A percentile compares a stretch with the other conserved stretches of the same genome.
These are phyloP conservation scores for Pangasius larnaudii DNA, from an alignment of 2,797 vertebrate species.

Conservation along the genomic window DNA sequence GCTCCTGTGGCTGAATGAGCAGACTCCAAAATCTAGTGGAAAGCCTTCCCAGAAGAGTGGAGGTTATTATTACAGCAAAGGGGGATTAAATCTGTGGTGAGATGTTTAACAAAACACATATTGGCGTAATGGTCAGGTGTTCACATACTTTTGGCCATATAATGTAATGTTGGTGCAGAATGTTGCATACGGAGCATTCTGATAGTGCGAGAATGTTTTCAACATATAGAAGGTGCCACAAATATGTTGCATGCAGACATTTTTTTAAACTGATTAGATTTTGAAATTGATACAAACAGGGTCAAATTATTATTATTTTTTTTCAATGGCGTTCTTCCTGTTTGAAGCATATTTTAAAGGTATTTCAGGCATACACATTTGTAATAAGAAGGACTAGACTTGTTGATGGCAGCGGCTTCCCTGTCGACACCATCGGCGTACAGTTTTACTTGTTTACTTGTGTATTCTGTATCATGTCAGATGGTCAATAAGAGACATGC, in stretches of 20 bases:
- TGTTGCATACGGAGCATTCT: not conserved
- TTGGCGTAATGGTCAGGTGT: not conserved
- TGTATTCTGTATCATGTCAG: not conserved
- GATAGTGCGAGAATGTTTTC: no score
- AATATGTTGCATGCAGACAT: not conserved
- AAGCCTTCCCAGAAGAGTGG: not conserved
- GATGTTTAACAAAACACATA: not conserved
- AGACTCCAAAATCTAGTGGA: not conserved
- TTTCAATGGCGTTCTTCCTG: not conserved
- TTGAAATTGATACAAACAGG: not conserved
- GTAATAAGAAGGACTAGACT: not conserved
- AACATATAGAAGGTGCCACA: not conserved
- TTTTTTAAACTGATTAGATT: not conserved
- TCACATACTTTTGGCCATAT: not conserved
- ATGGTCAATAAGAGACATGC: not conserved
- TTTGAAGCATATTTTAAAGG: not conserved
- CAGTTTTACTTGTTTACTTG: not conserved
- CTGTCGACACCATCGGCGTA: not conserved
- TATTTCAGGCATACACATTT: not conserved
- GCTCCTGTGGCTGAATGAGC: not conserved
- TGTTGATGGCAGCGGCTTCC: not conserved
- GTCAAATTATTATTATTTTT: not conserved
- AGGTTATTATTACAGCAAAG: not conserved
- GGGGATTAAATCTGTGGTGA: not conserved
- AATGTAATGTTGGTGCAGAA: not conserved